Evolutionary conservation across 2,113 vertebrate genomes (phyloP).

Genomic region (Acrocephalus arundinaceus): DNA sequence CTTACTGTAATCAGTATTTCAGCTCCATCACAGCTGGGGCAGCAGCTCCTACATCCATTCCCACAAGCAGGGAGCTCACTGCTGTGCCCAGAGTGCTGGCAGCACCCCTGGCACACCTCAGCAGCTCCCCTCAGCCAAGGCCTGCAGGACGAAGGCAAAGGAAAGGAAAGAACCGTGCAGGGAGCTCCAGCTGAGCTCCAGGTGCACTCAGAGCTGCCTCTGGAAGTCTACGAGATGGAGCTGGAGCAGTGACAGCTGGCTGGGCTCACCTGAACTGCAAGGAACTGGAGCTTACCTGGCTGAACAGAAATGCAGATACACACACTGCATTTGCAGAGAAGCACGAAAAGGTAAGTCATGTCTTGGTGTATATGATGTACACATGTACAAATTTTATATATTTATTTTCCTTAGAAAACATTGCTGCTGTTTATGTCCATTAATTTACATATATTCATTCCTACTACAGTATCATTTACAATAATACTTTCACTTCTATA

Average conservation of each 20-base stretch:
- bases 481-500: constrained; percentile 46
- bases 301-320: background rate
- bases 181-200: background rate
- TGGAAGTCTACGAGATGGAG: accelerated
- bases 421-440: constrained; percentile 26
- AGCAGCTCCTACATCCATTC: background rate
- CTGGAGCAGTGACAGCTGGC: accelerated
- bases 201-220: accelerated
- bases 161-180: accelerated
- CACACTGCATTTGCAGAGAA: background rate
- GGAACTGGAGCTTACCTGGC: background rate
- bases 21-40: background rate
- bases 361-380: constrained; percentile 24
- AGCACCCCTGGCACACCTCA: accelerated
- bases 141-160: background rate
- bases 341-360: background rate
- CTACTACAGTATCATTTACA: constrained; percentile 47
- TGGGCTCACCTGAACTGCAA: background rate
- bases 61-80: accelerated
- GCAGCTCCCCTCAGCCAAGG: background rate
- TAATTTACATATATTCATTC: constrained; percentile 51
- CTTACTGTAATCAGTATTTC: background rate
- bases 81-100: background rate
- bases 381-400: constrained; percentile 20
- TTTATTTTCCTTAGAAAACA: constrained; percentile 70